A percentile compares a stretch with the other conserved stretches of the same genome.
phyloP scores from a whole-genome alignment of 2,888 invertebrate species.

The Lasioglossum villosulum region DNA sequence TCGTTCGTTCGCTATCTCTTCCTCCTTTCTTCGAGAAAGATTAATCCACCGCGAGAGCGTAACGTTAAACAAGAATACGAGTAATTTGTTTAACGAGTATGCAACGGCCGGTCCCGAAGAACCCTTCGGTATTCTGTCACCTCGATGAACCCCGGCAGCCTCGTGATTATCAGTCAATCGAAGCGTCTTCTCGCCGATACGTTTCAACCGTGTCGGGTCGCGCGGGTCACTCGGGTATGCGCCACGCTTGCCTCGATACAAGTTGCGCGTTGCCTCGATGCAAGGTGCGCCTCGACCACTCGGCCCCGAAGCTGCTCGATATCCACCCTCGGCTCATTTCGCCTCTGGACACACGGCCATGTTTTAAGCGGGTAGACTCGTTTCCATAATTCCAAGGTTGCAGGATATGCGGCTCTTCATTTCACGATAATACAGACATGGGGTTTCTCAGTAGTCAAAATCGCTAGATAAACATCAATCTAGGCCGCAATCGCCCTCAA shows the following conservation, averaged over 20 bases:
- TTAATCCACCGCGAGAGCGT: constrained; percentile 17
- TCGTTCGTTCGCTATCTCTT: background rate
- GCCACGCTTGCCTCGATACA: background rate
- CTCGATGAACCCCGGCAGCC: constrained; percentile 23
- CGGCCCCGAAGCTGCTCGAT: constrained; percentile 3
- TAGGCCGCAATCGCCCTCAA: too few species aligned
- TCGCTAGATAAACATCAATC: too few species aligned
- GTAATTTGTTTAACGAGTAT: constrained; percentile 37
- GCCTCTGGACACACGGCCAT: background rate
- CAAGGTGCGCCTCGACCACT: background rate
- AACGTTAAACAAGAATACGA: constrained; percentile 10
- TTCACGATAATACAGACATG: too few species aligned
- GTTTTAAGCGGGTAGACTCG: too few species aligned
- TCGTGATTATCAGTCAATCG: constrained; percentile 48
- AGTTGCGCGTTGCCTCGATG: background rate
- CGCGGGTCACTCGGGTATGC: background rate
- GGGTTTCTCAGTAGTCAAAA: too few species aligned
- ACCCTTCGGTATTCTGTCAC: constrained; percentile 21
- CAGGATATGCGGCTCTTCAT: too few species aligned
- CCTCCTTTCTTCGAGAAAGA: background rate
- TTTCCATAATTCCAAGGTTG: too few species aligned
- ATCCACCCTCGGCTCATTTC: background rate
- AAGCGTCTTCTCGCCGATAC: constrained; percentile 20
- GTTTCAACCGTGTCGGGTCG: background rate
- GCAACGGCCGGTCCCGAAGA: background rate